Evolutionary conservation across 2,888 invertebrate genomes (phyloP).

Genomic region (Callyntrura guangdongensis): DNA sequence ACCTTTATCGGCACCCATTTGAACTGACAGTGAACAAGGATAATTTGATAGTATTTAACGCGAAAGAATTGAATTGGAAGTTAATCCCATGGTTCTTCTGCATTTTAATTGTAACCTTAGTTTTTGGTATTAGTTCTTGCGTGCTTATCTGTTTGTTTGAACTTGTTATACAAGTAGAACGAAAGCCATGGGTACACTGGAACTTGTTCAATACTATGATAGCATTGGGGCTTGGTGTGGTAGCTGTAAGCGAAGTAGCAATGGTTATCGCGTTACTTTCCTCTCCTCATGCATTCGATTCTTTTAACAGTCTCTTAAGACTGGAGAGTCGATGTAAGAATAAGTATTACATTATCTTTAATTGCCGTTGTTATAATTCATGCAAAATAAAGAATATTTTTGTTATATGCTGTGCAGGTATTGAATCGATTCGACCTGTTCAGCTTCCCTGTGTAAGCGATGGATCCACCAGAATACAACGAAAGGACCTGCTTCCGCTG

Average conservation of each 20-base stretch:
- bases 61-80: neutral
- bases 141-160: neutral
- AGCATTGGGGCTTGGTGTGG: neutral
- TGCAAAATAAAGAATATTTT: neutral
- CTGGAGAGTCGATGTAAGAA: conserved; percentile 9
- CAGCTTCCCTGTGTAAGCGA: neutral
- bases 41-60: neutral
- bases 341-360: neutral
- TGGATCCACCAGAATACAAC: neutral
- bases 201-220: conserved; percentile 20
- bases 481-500: neutral
- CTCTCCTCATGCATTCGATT: neutral
- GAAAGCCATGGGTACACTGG: neutral
- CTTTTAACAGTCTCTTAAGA: neutral
- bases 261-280: neutral
- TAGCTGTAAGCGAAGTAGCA: neutral
- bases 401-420: neutral
- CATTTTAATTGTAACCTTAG: neutral
- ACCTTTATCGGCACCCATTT: neutral
- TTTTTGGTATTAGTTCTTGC: neutral
- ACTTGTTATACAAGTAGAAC: neutral
- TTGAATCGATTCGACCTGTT: neutral
- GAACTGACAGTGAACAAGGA: neutral
- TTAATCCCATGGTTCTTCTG: neutral
- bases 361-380: neutral